Evolutionary conservation across 2,113 vertebrate genomes (phyloP).

Genomic region (Triplophysa dalaica): DNA sequence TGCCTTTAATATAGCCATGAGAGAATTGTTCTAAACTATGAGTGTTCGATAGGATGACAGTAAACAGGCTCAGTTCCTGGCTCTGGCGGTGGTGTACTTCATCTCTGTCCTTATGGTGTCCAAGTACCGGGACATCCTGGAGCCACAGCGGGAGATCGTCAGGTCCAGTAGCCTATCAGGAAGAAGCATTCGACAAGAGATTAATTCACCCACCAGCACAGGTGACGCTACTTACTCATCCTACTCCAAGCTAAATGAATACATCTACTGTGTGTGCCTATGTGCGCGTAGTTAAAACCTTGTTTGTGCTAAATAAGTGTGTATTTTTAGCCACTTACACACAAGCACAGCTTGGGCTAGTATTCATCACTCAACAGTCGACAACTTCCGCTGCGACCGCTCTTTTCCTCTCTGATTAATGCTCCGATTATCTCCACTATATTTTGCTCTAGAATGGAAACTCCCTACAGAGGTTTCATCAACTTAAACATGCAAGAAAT

Average conservation of each 20-base stretch:
- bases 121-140: constrained; percentile 97
- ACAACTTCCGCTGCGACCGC: background rate
- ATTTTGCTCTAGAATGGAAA: background rate
- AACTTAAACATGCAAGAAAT: background rate
- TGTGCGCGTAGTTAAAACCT: background rate
- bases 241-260: background rate
- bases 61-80: constrained; percentile 97
- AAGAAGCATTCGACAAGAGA: constrained; percentile 95
- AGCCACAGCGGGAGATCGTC: constrained; percentile 93
- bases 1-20: background rate
- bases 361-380: background rate
- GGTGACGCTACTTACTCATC: constrained; percentile 68
- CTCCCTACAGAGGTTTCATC: background rate
- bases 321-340: background rate
- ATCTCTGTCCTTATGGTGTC: constrained; percentile 99
- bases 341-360: background rate
- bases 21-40: background rate
- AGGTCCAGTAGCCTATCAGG: constrained; percentile 90
- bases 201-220: constrained; percentile 99
- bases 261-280: background rate
- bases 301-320: background rate
- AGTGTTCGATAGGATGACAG: constrained; percentile 86
- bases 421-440: background rate
- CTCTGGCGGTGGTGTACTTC: constrained; percentile 97
- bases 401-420: background rate